phyloP scores from a whole-genome alignment of 2,888 invertebrate species.

The Celastrina argiolus region DNA sequence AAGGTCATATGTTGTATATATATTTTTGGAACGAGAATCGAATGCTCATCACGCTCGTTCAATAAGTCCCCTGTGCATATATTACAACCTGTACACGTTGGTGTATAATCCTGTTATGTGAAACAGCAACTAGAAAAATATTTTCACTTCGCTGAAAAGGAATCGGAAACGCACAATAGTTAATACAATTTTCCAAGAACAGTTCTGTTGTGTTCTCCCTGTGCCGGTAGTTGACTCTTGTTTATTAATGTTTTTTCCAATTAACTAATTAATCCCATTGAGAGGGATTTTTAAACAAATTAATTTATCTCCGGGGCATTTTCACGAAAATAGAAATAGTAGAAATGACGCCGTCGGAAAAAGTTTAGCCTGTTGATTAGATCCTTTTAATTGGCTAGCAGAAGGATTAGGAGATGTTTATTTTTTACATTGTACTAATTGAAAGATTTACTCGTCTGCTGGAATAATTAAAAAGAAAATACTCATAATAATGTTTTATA shows the following conservation, averaged over 20 bases:
- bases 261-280: not conserved
- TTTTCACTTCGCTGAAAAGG: not conserved
- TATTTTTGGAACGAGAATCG: too few relatives aligned
- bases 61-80: too few relatives aligned
- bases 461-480: not conserved
- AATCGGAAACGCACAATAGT: not conserved
- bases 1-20: too few relatives aligned
- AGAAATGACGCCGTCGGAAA: not conserved
- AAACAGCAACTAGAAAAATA: not conserved
- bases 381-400: conserved; percentile 11
- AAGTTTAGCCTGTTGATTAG: conserved; percentile 15
- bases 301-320: not conserved
- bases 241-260: not conserved
- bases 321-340: not conserved
- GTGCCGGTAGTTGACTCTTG: not conserved
- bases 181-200: not conserved
- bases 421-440: conserved; percentile 10
- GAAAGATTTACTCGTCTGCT: not conserved
- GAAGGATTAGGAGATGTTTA: conserved; percentile 6
- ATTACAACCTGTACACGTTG: too few relatives aligned
- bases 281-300: conserved; percentile 3
- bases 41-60: too few relatives aligned
- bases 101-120: not conserved
- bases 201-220: not conserved
- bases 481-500: not conserved